phyloP scores from a whole-genome alignment of 2,113 vertebrate species.

The Excalfactoria chinensis region DNA sequence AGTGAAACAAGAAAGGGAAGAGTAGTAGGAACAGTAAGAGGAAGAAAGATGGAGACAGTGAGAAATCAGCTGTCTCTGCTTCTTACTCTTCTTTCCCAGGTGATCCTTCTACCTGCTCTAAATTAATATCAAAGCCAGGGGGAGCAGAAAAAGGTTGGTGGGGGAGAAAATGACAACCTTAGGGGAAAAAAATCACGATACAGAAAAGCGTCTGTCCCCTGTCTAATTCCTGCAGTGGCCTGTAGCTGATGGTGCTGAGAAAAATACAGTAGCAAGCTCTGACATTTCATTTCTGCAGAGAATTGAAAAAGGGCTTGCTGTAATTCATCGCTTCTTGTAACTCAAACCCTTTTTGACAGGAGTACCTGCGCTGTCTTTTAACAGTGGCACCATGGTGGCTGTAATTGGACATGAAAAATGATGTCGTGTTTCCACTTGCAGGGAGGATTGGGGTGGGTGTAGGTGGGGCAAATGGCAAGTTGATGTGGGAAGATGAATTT shows the following conservation, averaged over 20 bases:
- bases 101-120: conserved; percentile 55
- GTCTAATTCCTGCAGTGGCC: conserved; percentile 71
- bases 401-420: conserved; percentile 78
- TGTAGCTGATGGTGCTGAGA: conserved; percentile 73
- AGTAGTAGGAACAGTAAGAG: not conserved
- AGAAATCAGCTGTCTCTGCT: conserved; percentile 42
- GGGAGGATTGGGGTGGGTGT: not conserved
- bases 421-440: conserved; percentile 49
- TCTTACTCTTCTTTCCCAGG: conserved; percentile 29
- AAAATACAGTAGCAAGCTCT: conserved; percentile 73
- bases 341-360: conserved; percentile 74
- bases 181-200: conserved; percentile 65
- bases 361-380: conserved; percentile 73
- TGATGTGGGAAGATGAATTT: not conserved
- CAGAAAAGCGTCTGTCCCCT: conserved; percentile 68
- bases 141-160: conserved; percentile 36
- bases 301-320: conserved; percentile 76
- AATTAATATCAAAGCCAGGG: conserved; percentile 73
- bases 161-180: conserved; percentile 20
- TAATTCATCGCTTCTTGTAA: conserved; percentile 78
- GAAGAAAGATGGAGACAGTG: conserved; percentile 36
- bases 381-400: conserved; percentile 51
- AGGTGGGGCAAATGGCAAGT: not conserved
- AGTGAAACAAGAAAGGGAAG: not conserved
- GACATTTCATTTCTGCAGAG: conserved; percentile 78